phyloP scores from a whole-genome alignment of 2,888 invertebrate species.

The Hymenopus coronatus region DNA sequence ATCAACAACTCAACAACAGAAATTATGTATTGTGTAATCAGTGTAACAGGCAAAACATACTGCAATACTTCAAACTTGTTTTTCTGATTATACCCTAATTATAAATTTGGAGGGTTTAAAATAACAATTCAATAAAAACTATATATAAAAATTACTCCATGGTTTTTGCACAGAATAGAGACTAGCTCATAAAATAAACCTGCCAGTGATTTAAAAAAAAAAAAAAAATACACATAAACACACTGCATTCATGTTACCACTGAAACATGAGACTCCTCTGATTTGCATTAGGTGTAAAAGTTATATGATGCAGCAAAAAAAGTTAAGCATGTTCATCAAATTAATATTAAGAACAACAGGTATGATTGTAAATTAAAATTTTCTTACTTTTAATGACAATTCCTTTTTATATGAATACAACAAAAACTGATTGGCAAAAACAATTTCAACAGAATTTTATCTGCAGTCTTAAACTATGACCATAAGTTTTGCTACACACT shows the following conservation, averaged over 20 bases:
- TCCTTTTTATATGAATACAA: too few relatives aligned
- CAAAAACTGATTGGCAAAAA: too few relatives aligned
- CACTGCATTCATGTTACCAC: conserved; percentile 4
- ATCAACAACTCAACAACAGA: conserved; percentile 36
- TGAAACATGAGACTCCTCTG: not conserved
- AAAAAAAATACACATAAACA: conserved; percentile 7
- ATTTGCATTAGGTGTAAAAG: too few relatives aligned
- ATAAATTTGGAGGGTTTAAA: conserved; percentile 1
- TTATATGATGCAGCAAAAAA: too few relatives aligned
- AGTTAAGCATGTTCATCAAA: too few relatives aligned
- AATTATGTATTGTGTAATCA: conserved; percentile 30
- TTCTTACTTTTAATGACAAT: too few relatives aligned
- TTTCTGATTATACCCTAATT: not conserved
- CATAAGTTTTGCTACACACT: too few relatives aligned
- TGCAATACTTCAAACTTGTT: conserved; percentile 2
- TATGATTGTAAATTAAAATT: too few relatives aligned
- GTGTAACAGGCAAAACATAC: conserved; percentile 26
- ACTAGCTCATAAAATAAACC: conserved; percentile 5
- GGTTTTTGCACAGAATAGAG: not conserved
- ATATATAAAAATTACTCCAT: not conserved
- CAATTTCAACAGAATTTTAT: too few relatives aligned
- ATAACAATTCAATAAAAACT: conserved; percentile 18
- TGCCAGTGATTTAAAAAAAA: conserved; percentile 2
- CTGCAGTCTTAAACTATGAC: too few relatives aligned
- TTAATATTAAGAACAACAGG: too few relatives aligned